A percentile compares a stretch with the other conserved stretches of the same genome.
These are phyloP conservation scores for Sardinella longiceps DNA, from an alignment of 2,797 vertebrate genomes.

Conservation along the genomic window DNA sequence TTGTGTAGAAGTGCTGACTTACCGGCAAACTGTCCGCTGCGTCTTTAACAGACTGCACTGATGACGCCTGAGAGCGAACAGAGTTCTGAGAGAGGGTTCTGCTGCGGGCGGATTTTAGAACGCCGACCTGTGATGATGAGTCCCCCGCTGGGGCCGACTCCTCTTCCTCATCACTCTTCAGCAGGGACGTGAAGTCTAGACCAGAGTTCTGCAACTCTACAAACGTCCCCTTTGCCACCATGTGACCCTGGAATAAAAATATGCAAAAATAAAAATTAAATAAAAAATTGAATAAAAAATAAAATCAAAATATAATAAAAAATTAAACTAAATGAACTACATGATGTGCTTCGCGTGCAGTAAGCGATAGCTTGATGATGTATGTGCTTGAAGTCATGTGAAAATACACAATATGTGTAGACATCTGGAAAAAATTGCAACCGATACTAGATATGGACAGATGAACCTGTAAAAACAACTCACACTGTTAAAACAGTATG, in stretches of 20 bases:
- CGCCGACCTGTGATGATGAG: constrained; percentile 48
- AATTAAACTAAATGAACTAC: too few relatives aligned
- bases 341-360: too few relatives aligned
- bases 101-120: constrained; percentile 60
- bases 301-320: too few relatives aligned
- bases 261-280: not conserved
- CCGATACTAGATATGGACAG: too few relatives aligned
- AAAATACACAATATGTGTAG: too few relatives aligned
- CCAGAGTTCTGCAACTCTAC: constrained; percentile 85
- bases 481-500: too few relatives aligned
- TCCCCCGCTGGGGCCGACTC: constrained; percentile 65
- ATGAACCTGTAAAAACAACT: too few relatives aligned
- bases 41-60: constrained; percentile 81
- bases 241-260: constrained; percentile 77
- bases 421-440: too few relatives aligned
- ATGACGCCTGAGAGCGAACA: constrained; percentile 82
- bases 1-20: constrained; percentile 56
- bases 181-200: constrained; percentile 89
- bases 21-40: constrained; percentile 78
- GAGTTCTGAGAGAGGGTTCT: constrained; percentile 89
- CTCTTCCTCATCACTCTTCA: constrained; percentile 86
- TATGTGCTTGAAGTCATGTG: too few relatives aligned
- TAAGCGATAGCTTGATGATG: not conserved
- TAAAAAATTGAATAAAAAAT: too few relatives aligned
- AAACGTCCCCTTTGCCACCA: constrained; percentile 89